Percentiles rank a stretch among this genome's conserved stretches.
phyloP scores from a whole-genome alignment of 30 jellyfish, hydroid and myxozoan genomes.

The Turritopsis dohrnii region DNA sequence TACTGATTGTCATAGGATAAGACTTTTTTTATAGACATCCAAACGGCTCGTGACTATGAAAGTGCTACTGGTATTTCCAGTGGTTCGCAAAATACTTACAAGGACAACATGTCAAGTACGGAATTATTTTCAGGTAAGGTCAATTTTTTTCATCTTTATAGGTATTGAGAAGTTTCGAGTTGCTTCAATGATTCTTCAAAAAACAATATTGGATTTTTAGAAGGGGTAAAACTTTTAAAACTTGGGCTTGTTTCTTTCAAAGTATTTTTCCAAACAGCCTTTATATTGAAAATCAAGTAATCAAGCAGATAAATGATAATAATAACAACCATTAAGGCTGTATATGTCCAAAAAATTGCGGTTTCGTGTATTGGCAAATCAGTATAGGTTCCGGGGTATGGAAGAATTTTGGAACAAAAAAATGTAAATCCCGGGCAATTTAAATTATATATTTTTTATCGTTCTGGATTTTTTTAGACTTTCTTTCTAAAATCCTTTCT shows the following conservation, averaged over 20 bases:
- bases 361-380: neutral
- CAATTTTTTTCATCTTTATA: neutral
- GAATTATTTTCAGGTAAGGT: neutral
- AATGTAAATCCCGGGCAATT: neutral
- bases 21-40: neutral
- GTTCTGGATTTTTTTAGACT: neutral
- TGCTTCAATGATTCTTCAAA: neutral
- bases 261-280: neutral
- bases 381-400: neutral
- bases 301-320: neutral
- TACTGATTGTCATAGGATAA: neutral
- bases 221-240: neutral
- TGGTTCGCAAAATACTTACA: neutral
- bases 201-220: neutral
- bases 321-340: neutral
- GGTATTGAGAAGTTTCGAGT: neutral
- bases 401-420: neutral
- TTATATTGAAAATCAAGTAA: neutral
- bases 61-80: neutral
- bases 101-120: neutral
- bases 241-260: neutral
- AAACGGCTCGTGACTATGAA: neutral
- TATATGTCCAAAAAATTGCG: neutral
- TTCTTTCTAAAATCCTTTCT: neutral
- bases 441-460: neutral